Evolutionary conservation across 2,888 invertebrate genomes (phyloP).

Genomic region (Dasysyrphus albostriatus): DNA sequence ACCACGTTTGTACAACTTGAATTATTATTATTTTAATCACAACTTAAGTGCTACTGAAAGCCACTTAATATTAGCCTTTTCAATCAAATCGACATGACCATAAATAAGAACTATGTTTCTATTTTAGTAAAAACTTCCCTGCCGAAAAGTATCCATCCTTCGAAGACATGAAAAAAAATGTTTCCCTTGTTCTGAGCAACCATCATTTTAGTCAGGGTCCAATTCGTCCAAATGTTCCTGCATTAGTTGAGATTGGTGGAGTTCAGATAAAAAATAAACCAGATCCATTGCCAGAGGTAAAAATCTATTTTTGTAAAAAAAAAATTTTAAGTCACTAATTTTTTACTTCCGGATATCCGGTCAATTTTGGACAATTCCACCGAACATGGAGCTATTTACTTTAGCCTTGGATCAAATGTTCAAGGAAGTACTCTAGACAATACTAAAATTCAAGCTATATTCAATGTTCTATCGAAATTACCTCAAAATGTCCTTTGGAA

Average conservation of each 20-base stretch:
- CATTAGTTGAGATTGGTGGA: constrained; percentile 79
- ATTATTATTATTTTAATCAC: too few relatives aligned
- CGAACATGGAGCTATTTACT: constrained; percentile 82
- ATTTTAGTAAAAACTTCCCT: constrained; percentile 78
- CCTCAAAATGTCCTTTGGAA: constrained; percentile 88
- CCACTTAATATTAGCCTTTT: too few relatives aligned
- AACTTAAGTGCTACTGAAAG: too few relatives aligned
- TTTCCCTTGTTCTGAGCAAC: constrained; percentile 78
- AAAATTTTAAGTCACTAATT: too few relatives aligned
- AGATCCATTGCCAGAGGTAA: constrained; percentile 78
- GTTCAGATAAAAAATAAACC: constrained; percentile 79
- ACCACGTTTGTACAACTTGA: too few relatives aligned
- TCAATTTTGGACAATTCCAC: constrained; percentile 78
- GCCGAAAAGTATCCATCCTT: constrained; percentile 78
- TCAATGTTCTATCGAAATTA: constrained; percentile 85
- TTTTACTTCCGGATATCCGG: too few relatives aligned
- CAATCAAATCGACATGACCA: background rate
- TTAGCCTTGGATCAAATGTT: constrained; percentile 82
- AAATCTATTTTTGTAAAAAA: too few relatives aligned
- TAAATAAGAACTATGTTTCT: too few relatives aligned
- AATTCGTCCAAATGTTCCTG: constrained; percentile 79
- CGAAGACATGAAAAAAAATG: constrained; percentile 78
- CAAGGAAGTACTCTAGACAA: constrained; percentile 79
- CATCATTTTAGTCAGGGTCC: constrained; percentile 79
- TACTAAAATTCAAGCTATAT: constrained; percentile 84